Conservation (phyloP, 2,888 invertebrate species). For the Dolichomitus sp. region DNA sequence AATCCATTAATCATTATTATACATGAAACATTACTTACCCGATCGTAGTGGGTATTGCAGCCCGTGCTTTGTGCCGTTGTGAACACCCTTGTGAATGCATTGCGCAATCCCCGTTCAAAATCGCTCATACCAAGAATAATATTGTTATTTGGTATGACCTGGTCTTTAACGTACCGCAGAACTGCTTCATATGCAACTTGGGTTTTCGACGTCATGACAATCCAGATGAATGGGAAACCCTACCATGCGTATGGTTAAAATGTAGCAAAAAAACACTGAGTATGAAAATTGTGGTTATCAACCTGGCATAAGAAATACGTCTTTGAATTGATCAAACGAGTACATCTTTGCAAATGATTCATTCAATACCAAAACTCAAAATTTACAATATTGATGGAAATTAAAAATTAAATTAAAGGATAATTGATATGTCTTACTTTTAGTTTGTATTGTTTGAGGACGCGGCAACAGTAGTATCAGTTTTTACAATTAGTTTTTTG, state of each 20-base stretch:
- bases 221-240: neutral
- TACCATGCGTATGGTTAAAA: neutral
- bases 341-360: too few species aligned
- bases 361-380: too few species aligned
- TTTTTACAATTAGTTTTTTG: neutral
- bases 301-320: conserved; percentile 11
- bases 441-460: too few species aligned
- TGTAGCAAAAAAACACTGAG: conserved; percentile 1
- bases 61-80: conserved; percentile 34
- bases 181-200: neutral
- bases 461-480: too few species aligned
- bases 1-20: too few species aligned
- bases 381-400: too few species aligned
- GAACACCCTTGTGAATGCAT: conserved; percentile 10
- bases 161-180: neutral
- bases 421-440: too few species aligned
- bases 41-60: conserved; percentile 48
- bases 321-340: too few species aligned
- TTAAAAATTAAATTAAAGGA: too few species aligned
- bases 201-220: neutral
- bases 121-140: conserved; percentile 12
- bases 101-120: too few species aligned
- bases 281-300: conserved; percentile 13
- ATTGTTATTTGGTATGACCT: neutral
- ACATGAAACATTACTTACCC: neutral